Evolutionary conservation across 2,888 invertebrate species (phyloP), one percentile per base, ranked within the genome.

Genomic region (Monoplex corrugatus): DNA sequence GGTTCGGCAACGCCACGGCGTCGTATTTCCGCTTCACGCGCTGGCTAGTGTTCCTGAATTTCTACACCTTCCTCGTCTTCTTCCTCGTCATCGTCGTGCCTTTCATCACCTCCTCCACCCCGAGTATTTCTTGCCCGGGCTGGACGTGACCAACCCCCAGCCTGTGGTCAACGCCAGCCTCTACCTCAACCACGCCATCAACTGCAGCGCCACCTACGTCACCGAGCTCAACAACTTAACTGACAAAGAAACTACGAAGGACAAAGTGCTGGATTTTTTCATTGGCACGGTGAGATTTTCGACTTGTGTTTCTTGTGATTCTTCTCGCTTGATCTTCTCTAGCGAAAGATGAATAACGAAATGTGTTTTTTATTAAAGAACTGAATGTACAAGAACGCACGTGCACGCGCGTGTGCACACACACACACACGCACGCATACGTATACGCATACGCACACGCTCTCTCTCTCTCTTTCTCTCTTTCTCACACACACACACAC

Each of bases 31-130:
- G 98, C 8, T 98, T 98, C 94, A 97, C 98, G 63, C 97, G 98
- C 93, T 98, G 98, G 98, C 97, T 98, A 1, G 97, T 98, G 94
- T 97, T 98, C 95, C 96, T 98, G 86, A 98, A 98, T 96, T 97
- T 98, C 57, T 85, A 97, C 86, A 98, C 98, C 96, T 97, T 98
- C 72, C 84, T 97, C 3, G 88, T 88, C 43, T 89, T 89, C 45
- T 88, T 91, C 63, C 78, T 89, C 6, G 95, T 98, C 78, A 97
- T 98, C 84, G 97, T 98, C 3, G 92, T 98, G 91, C 98, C 98
- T 28, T 94, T 93, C 84, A 80, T 92, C 6, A 82, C 92, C 8
- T 90, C 98, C 8, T 87, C 98, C 23, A 86, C 90, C 13, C 92
- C 0, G 43, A 28, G 63, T 57, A 10, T 8, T 80, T 80, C 78